These are phyloP conservation scores for Andrena bicolor DNA, from an alignment of 2,888 invertebrate species.

Conservation along the genomic window DNA sequence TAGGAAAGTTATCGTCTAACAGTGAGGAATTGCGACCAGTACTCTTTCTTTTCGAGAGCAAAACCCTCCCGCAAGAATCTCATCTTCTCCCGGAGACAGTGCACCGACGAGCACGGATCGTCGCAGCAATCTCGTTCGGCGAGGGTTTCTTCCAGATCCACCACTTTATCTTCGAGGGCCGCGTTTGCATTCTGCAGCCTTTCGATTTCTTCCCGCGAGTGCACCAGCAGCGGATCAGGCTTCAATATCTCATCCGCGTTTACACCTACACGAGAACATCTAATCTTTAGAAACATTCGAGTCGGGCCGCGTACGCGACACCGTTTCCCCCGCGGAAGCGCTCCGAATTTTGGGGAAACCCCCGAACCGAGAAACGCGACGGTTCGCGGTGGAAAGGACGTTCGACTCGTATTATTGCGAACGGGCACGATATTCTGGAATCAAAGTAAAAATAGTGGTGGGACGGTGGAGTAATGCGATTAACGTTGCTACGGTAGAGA, in stretches of 20 bases:
- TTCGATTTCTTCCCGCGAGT: conserved; percentile 78
- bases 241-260: conserved; percentile 73
- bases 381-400: not conserved
- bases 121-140: conserved; percentile 75
- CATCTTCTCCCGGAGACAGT: conserved; percentile 74
- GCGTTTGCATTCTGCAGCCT: conserved; percentile 75
- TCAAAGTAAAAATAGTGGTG: too few relatives aligned
- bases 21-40: conserved; percentile 31
- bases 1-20: not conserved
- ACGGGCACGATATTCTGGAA: not conserved
- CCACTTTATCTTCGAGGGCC: conserved; percentile 76
- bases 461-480: too few relatives aligned
- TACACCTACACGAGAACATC: conserved; percentile 70
- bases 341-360: conserved; percentile 30
- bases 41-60: conserved; percentile 77
- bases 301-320: conserved; percentile 15
- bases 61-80: conserved; percentile 71
- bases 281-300: conserved; percentile 49
- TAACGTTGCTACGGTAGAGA: too few relatives aligned
- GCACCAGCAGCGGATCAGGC: conserved; percentile 78
- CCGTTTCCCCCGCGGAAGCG: conserved; percentile 12
- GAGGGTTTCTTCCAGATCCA: conserved; percentile 76
- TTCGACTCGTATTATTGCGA: not conserved
- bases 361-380: not conserved
- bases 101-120: conserved; percentile 73